Base-by-base conservation (phyloP, 2,888 invertebrate species). In the Luperina nickerlii region DNA sequence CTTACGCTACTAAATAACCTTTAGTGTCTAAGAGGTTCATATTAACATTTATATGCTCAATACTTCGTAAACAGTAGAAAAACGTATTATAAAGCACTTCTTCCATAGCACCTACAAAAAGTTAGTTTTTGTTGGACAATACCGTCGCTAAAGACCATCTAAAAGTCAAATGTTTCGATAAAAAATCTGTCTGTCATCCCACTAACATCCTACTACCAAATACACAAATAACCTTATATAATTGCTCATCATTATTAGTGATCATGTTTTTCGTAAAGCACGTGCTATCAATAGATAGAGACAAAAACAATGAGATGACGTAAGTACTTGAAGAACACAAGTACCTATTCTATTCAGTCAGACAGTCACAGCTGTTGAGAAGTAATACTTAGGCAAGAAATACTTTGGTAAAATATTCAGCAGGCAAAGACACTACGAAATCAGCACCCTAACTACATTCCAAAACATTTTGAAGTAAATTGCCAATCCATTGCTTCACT, bases 161-260 rank as follows among this genome's bases (percentile, higher is more conserved):
- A 60, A 60, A 60, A 11, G 11, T n/a, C 57, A 60, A 82, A 73
- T 20, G 24, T 0, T 27, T 45, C 3, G 7, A 42, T 20, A 74
- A 85, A 83, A 79, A 85, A 77, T 7, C 45, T 18, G 45, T 20
- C 8, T 77, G 67, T 85, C 85, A 85, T 86, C 67, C 13, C 24
- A n/a, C 42, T 66, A 24, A 67, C 73, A 76, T 68, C 67, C 70
- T 51, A 68, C 38, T 42, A 76, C 15, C 18, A 74, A 69, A 67
- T 27, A 82, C 60, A 79, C 63, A 73, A 73, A 77, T 32, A 62
- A 75, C 62, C 73, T 51, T 73, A 45, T 73, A 45, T 76, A 78
- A 78, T 78, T 57, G 72, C 27, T 54, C 38, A 42, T 48, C 65
- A 57, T 79, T 57, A 71, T 57, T 67, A 83, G 70, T 78, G 73